Evolutionary conservation across 2,888 invertebrate species (phyloP), one percentile per base, ranked within the genome.

Genomic region (Pheosia tremula): DNA sequence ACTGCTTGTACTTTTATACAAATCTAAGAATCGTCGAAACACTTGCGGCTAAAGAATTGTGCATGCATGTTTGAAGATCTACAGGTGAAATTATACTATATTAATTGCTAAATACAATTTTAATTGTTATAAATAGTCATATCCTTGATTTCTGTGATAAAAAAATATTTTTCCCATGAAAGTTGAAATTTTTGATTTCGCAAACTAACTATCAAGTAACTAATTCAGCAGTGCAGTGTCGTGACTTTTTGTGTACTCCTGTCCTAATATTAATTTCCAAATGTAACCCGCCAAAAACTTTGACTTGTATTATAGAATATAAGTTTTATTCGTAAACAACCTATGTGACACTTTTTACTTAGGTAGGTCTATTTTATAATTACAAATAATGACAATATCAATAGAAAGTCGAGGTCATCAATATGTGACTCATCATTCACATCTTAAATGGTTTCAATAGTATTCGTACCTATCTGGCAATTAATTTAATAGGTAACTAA

Each of bases 311-410:
- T 73, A 75, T 83, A 82, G 76, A 75, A 67, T 70, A 71, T 85
- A 85, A 83, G 81, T 81, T 85, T 82, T 60, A 70, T 73, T 83
- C 81, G 68, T 72, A 75, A 71, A 73, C 66, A 77, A 82, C 77
- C 75, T 81, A 78, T 71, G 71, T 68, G 62, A 69, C 63, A 58
- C 68, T 43, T 45, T 63, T 77, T 65, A 74, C 70, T 66, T 67
- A 73, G 61, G 73, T 79, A 85, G 82, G 80, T 77, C 75, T 78
- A 74, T 78, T 77, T 77, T 83, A 76, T 80, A 79, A 68, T 74
- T 71, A 77, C 77, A 79, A 72, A 73, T 71, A 62, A 72, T 77
- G 75, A 72, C 74, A 79, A 78, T 78, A 78, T 78, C 78, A 78
- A 74, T 78, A 73, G 72, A 75, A 77, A 78, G 73, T 74, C 73